Evolutionary conservation across 2,113 vertebrate species (phyloP).

Genomic region (Bufo gargarizans): DNA sequence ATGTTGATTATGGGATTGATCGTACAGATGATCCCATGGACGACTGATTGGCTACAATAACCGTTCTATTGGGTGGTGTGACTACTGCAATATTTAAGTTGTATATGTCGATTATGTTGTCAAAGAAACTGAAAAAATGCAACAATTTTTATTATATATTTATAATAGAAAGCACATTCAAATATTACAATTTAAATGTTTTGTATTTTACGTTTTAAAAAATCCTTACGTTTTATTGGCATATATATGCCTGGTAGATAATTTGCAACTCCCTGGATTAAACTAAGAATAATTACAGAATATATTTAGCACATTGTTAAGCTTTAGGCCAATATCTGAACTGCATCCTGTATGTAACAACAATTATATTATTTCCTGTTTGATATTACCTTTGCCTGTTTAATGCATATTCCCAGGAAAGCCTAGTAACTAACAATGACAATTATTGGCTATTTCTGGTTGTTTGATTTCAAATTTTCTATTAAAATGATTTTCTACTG

Average conservation of each 20-base stretch:
- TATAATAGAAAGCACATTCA: too few species aligned
- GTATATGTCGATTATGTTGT: too few species aligned
- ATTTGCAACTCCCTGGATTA: background rate
- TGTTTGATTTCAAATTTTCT: background rate
- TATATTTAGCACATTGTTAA: background rate
- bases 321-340: background rate
- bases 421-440: background rate
- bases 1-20: too few species aligned
- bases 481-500: background rate
- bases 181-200: too few species aligned
- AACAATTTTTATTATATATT: too few species aligned
- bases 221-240: background rate
- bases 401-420: background rate
- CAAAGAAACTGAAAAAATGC: too few species aligned
- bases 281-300: background rate
- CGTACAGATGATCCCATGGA: too few species aligned
- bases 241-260: background rate
- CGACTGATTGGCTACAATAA: too few species aligned
- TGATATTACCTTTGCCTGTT: background rate
- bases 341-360: background rate
- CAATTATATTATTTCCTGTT: background rate
- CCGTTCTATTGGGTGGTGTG: too few species aligned
- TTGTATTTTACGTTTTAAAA: background rate
- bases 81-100: too few species aligned
- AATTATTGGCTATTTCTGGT: slow-evolving; percentile 3